Base-by-base conservation (phyloP, 35 echinoderm and acorn worm genomes). In the Heliocidaris erythrogramma region DNA sequence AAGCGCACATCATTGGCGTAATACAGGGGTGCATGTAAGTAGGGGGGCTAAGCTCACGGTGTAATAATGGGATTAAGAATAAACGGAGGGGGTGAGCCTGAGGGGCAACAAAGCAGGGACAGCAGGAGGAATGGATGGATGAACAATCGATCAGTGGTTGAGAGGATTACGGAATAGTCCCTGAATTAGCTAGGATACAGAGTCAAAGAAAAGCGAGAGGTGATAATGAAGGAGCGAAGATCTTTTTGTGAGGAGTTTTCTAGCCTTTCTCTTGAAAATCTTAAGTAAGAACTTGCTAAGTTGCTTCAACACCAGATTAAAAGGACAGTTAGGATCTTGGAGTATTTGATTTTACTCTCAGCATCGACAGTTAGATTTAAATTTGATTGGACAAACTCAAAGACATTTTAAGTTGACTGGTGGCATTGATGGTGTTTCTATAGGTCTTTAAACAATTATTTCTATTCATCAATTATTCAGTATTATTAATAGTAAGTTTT, bases 281-380 rank as follows among this genome's bases (percentile, higher is more conserved):
- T 89, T 89, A 31, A 48, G 87, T 89, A 89, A 42, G 87, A 48
- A 48, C 18, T 32, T 89, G 87, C 29, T 89, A 89, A n/a, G 13
- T 78, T 78, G 12, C 87, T 89, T 32, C 14, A 27, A 7, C 4
- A 27, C 9, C 9, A 7, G 87, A 48, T 89, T 42, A 48, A 16
- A 4, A 42, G 42, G 47, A 47, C 31, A 47, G 31, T 89, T 89
- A 89, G 31, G 18, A 48, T 89, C 87, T 89, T 42, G 32, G 31
- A 89, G 31, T 32, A 5, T 47, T 48, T 47, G 87, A 11, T 89
- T 42, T 32, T 14, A 11, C 87, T 47, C 31, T 89, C 31, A 89
- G 17, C 47, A n/a, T 89, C 29, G 10, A 89, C 87, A 89, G 87
- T 89, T 89, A 89, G 87, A 89, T 89, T 89, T 4, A 47, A 89